Evolutionary conservation across 1,140 invertebrate species (phyloP).

Genomic region (Drosophila pandora): DNA sequence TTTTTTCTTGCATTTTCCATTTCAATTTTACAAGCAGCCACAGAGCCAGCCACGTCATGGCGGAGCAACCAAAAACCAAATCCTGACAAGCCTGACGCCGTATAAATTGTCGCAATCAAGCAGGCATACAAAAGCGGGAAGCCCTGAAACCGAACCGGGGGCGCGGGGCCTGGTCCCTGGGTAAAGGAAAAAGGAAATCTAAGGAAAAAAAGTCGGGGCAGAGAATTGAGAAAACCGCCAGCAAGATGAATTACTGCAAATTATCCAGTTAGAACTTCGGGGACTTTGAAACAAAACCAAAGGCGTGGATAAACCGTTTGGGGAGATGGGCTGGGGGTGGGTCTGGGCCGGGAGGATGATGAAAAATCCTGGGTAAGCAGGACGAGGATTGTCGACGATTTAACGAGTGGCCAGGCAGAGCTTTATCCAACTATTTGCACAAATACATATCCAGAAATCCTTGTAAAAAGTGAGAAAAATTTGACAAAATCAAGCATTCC

Average conservation of each 20-base stretch:
- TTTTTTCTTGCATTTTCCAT: slow-evolving; percentile 18
- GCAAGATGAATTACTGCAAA: slow-evolving; percentile 79
- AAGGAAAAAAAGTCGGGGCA: slow-evolving; percentile 27
- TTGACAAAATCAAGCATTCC: slow-evolving; percentile 24
- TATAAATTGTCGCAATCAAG: slow-evolving; percentile 79
- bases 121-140: slow-evolving; percentile 42
- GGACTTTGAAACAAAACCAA: slow-evolving; percentile 57
- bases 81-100: slow-evolving; percentile 61
- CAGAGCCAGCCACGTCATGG: slow-evolving; percentile 20
- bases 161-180: neutral
- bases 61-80: slow-evolving; percentile 55
- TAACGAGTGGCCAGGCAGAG: slow-evolving; percentile 39
- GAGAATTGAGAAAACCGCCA: slow-evolving; percentile 48
- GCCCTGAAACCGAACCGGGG: slow-evolving; percentile 19
- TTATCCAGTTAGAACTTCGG: slow-evolving; percentile 74
- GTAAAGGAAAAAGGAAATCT: slow-evolving; percentile 1
- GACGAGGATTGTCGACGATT: slow-evolving; percentile 41
- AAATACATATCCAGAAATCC: neutral
- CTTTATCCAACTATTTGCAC: slow-evolving; percentile 24
- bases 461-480: slow-evolving; percentile 14
- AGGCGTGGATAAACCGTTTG: slow-evolving; percentile 36
- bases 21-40: slow-evolving; percentile 50
- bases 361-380: neutral
- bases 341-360: too few species aligned
- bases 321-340: neutral